Evolutionary conservation across 2,113 vertebrate species (phyloP).

Genomic region (Cyphomyrus plagiostoma): DNA sequence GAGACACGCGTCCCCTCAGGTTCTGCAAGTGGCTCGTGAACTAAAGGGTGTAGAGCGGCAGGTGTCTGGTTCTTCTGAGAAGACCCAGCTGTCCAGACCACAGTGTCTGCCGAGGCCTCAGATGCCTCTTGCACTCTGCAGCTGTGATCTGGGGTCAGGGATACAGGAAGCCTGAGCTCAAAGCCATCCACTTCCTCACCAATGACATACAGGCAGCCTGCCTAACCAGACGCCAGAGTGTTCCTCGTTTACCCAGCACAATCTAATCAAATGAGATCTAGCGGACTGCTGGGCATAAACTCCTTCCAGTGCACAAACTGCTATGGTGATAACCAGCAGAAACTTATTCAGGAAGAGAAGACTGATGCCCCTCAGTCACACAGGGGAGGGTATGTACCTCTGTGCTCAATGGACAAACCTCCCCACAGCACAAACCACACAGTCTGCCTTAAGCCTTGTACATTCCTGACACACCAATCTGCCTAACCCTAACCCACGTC

Average conservation of each 20-base stretch:
- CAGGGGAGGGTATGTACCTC: background rate
- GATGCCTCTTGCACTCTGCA: conserved; percentile 29
- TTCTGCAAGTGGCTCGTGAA: background rate
- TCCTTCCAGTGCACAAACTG: background rate
- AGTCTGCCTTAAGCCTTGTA: background rate
- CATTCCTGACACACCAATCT: background rate
- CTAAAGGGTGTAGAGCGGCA: background rate
- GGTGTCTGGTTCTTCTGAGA: background rate
- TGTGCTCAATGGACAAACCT: background rate
- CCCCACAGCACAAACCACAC: background rate
- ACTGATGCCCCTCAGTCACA: background rate
- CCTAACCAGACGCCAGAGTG: background rate
- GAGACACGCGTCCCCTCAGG: background rate
- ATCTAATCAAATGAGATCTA: background rate
- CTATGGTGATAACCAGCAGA: background rate
- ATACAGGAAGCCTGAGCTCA: conserved; percentile 37
- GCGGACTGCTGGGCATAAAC: background rate
- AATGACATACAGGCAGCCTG: background rate
- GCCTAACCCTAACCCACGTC: background rate
- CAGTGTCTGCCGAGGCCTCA: background rate
- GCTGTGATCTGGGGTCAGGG: conserved; percentile 44
- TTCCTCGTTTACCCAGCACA: background rate
- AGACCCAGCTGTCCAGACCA: background rate
- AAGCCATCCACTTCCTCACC: conserved; percentile 30
- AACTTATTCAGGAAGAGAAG: background rate